These are phyloP conservation scores for Pangasianodon gigas DNA, from an alignment of 2,113 vertebrate genomes.

Conservation along the genomic window DNA sequence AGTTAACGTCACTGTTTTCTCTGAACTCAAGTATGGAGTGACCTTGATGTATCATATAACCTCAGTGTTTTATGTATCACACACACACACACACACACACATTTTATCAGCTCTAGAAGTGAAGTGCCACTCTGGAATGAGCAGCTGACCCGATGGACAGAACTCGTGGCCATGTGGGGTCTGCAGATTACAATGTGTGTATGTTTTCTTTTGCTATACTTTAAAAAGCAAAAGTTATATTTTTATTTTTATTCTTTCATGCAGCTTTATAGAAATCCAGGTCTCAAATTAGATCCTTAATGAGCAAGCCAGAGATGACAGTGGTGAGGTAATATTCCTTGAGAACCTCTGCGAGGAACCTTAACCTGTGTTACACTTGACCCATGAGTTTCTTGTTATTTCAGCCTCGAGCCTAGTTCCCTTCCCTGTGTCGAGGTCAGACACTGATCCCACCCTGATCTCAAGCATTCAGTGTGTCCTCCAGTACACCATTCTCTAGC, in stretches of 20 bases:
- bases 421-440: neutral
- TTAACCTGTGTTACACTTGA: neutral
- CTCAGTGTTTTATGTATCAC: neutral
- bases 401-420: neutral
- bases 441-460: neutral
- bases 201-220: neutral
- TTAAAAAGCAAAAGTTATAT: neutral
- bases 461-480: neutral
- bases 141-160: neutral
- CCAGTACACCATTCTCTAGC: neutral
- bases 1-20: neutral
- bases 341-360: neutral
- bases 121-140: slow-evolving; percentile 1
- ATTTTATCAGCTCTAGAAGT: neutral
- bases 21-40: neutral
- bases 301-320: neutral
- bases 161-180: neutral
- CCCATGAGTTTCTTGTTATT: neutral
- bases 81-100: neutral
- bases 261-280: neutral
- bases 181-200: neutral
- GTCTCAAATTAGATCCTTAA: neutral
- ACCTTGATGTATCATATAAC: neutral
- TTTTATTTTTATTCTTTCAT: neutral
- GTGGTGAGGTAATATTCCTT: neutral